Evolutionary conservation across 35 echinoderm and acorn worm genomes (phyloP).

Genomic region (Heliocidaris tuberculata): DNA sequence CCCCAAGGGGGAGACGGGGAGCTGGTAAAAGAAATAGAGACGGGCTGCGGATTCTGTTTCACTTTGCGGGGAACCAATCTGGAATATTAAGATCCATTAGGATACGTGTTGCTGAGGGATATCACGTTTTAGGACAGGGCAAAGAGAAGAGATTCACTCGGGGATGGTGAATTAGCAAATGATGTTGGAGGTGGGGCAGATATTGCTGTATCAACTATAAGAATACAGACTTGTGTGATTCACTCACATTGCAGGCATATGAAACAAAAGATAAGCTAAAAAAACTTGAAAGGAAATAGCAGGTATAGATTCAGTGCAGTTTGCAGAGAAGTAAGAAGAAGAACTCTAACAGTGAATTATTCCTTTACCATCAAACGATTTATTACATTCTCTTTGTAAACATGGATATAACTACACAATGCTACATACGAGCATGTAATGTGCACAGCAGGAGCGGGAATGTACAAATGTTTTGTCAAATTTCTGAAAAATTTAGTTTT

Average conservation of each 20-base stretch:
- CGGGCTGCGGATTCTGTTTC: neutral
- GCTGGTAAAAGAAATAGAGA: slow-evolving; percentile 9
- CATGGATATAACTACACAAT: no score
- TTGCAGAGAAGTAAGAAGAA: neutral
- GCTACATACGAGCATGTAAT: no score
- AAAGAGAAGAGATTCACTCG: neutral
- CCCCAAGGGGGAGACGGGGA: neutral
- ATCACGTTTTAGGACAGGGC: neutral
- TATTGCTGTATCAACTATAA: neutral
- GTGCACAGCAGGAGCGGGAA: no score
- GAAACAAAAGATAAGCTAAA: neutral
- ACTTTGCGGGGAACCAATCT: neutral
- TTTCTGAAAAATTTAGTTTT: neutral
- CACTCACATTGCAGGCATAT: neutral
- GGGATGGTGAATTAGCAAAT: neutral
- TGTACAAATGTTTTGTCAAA: neutral
- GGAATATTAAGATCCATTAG: slow-evolving; percentile 18
- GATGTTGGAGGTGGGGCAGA: neutral
- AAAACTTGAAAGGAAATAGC: neutral
- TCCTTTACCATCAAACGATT: neutral
- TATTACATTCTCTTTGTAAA: no score
- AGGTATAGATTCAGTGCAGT: neutral
- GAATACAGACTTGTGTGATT: neutral
- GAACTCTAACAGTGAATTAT: neutral
- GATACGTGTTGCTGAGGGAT: neutral